A percentile compares a stretch with the other conserved stretches of the same genome.
Evolutionary conservation across 2,888 invertebrate species (phyloP).

Genomic region (Vannuccia rotundouncinata): DNA sequence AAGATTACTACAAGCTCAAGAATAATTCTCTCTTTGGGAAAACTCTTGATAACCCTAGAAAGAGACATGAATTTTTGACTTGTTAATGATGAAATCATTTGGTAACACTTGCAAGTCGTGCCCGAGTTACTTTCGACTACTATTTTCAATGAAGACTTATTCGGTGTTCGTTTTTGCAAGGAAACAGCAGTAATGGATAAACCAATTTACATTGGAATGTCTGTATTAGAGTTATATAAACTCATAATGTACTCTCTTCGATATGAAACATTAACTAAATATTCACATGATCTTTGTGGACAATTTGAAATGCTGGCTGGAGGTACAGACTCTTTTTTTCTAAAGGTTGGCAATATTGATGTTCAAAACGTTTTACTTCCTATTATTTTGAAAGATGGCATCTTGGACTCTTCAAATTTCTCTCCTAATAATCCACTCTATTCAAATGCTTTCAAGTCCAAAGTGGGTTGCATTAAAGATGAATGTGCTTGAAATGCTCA

Average conservation of each 20-base stretch:
- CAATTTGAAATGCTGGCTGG: too few species aligned
- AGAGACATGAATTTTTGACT: neutral
- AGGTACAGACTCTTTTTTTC: too few species aligned
- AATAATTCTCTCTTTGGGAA: neutral
- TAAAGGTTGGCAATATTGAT: neutral
- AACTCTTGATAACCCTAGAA: neutral
- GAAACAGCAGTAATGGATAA: neutral
- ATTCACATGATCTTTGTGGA: neutral
- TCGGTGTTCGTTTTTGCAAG: neutral
- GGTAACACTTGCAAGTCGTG: neutral
- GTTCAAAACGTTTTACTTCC: neutral
- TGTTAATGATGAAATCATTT: neutral
- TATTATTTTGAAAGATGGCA: neutral
- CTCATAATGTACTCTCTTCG: neutral
- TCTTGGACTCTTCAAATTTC: neutral
- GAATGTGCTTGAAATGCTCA: neutral
- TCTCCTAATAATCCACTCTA: neutral
- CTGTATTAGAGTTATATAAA: neutral
- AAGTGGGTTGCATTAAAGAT: neutral
- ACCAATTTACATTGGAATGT: neutral
- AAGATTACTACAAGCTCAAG: neutral
- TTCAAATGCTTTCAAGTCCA: neutral
- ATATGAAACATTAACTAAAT: neutral
- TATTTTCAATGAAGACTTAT: neutral
- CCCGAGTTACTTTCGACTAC: neutral